phyloP scores from a whole-genome alignment of 2,888 invertebrate genomes.

The Mimas tiliae region DNA sequence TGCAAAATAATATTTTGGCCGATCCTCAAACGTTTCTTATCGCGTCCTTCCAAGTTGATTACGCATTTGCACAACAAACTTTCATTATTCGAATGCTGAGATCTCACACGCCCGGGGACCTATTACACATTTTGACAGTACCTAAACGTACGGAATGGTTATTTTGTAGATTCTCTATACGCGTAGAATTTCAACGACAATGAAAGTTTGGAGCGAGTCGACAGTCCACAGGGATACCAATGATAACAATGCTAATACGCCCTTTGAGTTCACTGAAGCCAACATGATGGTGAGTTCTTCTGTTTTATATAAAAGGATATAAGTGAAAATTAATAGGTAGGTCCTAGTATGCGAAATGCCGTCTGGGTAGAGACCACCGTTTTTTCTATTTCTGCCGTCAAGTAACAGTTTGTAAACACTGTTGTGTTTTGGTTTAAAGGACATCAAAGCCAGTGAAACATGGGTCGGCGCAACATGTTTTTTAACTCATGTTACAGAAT shows the following conservation, averaged over 20 bases:
- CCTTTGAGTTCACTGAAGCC: constrained; percentile 71
- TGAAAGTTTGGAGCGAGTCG: constrained; percentile 51
- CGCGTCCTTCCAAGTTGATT: constrained; percentile 7
- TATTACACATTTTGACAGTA: constrained; percentile 10
- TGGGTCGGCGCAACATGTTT: too few relatives aligned
- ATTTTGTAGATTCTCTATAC: constrained; percentile 40
- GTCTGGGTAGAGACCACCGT: too few relatives aligned
- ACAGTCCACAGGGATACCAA: constrained; percentile 62
- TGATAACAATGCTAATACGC: constrained; percentile 61
- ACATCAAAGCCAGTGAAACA: too few relatives aligned
- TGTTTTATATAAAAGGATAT: neutral
- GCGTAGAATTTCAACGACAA: constrained; percentile 53
- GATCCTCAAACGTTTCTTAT: constrained; percentile 7
- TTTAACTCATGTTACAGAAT: too few relatives aligned
- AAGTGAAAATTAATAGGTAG: neutral
- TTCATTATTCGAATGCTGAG: constrained; percentile 16
- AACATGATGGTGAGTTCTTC: constrained; percentile 60
- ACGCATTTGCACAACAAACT: constrained; percentile 20
- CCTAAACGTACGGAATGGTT: constrained; percentile 23
- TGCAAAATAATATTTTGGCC: constrained; percentile 7
- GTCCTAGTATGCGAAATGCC: too few relatives aligned
- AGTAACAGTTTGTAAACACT: too few relatives aligned
- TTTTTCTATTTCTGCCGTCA: too few relatives aligned
- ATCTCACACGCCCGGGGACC: constrained; percentile 1
- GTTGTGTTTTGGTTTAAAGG: too few relatives aligned